Base-by-base conservation (phyloP, 1,140 invertebrate genomes). In the Marisa cornuarietis region DNA sequence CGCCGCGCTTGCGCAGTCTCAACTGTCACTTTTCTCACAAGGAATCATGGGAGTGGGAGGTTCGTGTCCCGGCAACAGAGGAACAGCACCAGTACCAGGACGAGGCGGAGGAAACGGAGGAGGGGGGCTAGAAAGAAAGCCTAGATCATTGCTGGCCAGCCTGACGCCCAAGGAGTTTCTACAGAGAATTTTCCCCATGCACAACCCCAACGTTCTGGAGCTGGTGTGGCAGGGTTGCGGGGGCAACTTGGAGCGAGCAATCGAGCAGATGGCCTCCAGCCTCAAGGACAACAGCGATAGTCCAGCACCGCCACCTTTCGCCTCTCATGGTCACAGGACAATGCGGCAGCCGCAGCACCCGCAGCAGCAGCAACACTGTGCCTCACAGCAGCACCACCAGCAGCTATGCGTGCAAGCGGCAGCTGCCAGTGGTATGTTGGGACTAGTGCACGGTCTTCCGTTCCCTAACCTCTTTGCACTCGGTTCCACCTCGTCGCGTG, bases 51-150 rank as follows among this genome's bases (percentile, higher is more conserved):
- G 22, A 52, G 20, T 52, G 26, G 52, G n/a, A n/a, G 18, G 51
- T 1, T 61, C 24, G n/a, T 54, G 54, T 24, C 3, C 16, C 0
- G 20, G 91, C 91, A 11, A 91, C 92, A 81, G 88, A 87, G 66
- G 91, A 92, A 83, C 83, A 92, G 68, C 91, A 92, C 79, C 80
- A 85, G 62, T 88, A 88, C n/a, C 88, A 90, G 85, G 79, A 87
- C 49, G 85, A 88, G 74, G 76, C 86, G 63, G 88, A 90, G 79
- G 69, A 82, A 26, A 81, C 78, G 54, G 66, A 76, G 31, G 80
- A 84, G 69, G 49, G 81, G 18, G 69, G n/a, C 13, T 78, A 81
- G 52, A 63, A 26, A 58, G 6, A 20, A 79, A 83, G 51, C 73
- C 74, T 5, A 65, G 73, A 20, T 31, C 73, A 20, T 72, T 82